Evolutionary conservation across 2,888 invertebrate genomes (phyloP), one percentile per base, ranked within the genome.

Genomic region (Axea sp.): DNA sequence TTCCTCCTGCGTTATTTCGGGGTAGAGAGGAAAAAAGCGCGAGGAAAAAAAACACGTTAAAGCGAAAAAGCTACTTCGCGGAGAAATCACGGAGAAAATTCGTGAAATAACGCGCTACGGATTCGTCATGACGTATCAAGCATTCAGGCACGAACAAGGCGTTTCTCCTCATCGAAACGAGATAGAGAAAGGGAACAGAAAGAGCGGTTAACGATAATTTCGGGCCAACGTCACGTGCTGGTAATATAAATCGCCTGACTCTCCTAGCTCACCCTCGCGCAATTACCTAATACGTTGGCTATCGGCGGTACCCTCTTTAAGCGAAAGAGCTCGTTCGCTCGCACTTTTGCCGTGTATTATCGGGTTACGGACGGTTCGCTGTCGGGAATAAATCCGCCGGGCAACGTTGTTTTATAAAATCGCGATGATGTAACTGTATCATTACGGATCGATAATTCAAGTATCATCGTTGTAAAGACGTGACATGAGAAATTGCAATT

Each of bases 161-260:
- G 55, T 62, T 69, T 60, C 53, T 55, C 55, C 39, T 14, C 24
- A 22, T 35, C 17, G 24, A 37, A 28, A 30, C 28, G 51, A 35
- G 17, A 15, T 3, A 30, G n/a, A 3, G 45, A 28, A 39, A 37
- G 43, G 59, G 33, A 43, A 35, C 24, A 59, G 59, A 75, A 74
- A 73, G 76, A 62, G 57, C 77, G 78, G 79, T 83, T 83, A 84
- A 85, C 83, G 84, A 84, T 84, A 82, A 86, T 84, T 85, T 79
- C 80, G 81, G 77, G 76, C 78, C 65, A 76, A 81, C 83, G 82
- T 85, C 86, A 84, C 84, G 84, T 84, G 82, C 83, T 79, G 71
- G 80, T 80, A 81, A 83, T 84, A 86, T 86, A 84, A 86, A 86
- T 86, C 85, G 85, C 81, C 82, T 77, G 73, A 62, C 76, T 73